Conservation (phyloP, 2,888 invertebrate species). For the Andrena camellia region DNA sequence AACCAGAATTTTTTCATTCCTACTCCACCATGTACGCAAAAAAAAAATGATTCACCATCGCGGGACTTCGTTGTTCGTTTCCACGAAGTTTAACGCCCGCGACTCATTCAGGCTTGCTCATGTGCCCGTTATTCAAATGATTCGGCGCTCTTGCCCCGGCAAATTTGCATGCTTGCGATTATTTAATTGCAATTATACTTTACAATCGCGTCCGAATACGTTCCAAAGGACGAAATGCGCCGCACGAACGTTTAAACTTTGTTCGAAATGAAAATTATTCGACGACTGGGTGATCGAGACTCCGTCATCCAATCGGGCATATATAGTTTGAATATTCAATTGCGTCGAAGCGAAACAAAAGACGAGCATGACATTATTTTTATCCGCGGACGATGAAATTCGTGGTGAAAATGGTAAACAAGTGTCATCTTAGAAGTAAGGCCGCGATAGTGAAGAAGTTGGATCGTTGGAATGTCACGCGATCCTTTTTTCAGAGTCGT, state of each 20-base stretch:
- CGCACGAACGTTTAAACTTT: neutral
- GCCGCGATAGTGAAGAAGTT: neutral
- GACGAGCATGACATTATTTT: neutral
- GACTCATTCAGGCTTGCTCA: neutral
- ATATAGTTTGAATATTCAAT: slow-evolving; percentile 14
- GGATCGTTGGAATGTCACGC: neutral
- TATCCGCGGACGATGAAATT: slow-evolving; percentile 32
- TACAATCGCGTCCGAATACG: neutral
- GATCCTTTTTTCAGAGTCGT: neutral
- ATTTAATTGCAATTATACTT: slow-evolving; percentile 14
- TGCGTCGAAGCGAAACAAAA: slow-evolving; percentile 3
- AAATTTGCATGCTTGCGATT: neutral
- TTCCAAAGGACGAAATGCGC: neutral
- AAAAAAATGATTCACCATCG: slow-evolving; percentile 61
- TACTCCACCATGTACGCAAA: slow-evolving; percentile 18
- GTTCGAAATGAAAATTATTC: slow-evolving; percentile 3
- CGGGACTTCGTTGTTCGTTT: slow-evolving; percentile 30
- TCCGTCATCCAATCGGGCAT: neutral
- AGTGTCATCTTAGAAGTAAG: slow-evolving; percentile 9
- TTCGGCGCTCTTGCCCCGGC: neutral
- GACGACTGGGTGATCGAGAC: neutral
- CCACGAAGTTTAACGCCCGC: slow-evolving; percentile 15
- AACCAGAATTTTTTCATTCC: slow-evolving; percentile 37
- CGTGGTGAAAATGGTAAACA: slow-evolving; percentile 20
- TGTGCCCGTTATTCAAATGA: neutral